Conservation (phyloP, 1,140 invertebrate species). For the Piezodorus guildinii region DNA sequence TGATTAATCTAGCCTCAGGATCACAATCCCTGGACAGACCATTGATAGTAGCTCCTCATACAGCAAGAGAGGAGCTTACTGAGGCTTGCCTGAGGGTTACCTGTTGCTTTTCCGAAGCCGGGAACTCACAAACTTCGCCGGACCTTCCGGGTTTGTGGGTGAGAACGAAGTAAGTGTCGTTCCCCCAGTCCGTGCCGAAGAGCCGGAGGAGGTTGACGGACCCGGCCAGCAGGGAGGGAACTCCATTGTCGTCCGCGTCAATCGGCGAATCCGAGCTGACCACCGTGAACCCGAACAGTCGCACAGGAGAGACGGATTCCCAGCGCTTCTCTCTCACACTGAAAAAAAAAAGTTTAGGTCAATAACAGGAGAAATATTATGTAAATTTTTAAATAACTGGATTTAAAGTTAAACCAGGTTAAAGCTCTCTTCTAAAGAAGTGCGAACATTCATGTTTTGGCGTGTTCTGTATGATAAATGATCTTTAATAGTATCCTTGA, state of each 20-base stretch:
- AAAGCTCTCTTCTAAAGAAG: too few species aligned
- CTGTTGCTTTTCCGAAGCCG: slow-evolving; percentile 32
- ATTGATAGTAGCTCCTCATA: too few species aligned
- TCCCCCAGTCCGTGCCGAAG: slow-evolving; percentile 58
- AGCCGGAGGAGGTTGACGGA: slow-evolving; percentile 47
- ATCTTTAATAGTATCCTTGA: too few species aligned
- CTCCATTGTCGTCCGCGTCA: slow-evolving; percentile 45
- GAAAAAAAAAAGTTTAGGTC: not conserved
- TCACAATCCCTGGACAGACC: too few species aligned
- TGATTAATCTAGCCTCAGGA: too few species aligned
- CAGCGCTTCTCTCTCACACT: not conserved
- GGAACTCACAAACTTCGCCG: slow-evolving; percentile 39
- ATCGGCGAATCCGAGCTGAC: slow-evolving; percentile 28
- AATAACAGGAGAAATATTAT: too few species aligned
- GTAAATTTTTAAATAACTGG: too few species aligned
- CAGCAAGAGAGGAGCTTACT: too few species aligned
- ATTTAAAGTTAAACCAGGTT: too few species aligned
- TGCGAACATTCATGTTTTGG: too few species aligned
- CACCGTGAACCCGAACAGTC: slow-evolving; percentile 6
- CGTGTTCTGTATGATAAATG: too few species aligned
- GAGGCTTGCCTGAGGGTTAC: slow-evolving; percentile 29
- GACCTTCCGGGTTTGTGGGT: slow-evolving; percentile 43
- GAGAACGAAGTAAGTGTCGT: slow-evolving; percentile 55
- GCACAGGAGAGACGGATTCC: not conserved
- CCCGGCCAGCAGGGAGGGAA: slow-evolving; percentile 51